Evolutionary conservation across 1,140 invertebrate genomes (phyloP).

Genomic region (Ceratina calcarata): DNA sequence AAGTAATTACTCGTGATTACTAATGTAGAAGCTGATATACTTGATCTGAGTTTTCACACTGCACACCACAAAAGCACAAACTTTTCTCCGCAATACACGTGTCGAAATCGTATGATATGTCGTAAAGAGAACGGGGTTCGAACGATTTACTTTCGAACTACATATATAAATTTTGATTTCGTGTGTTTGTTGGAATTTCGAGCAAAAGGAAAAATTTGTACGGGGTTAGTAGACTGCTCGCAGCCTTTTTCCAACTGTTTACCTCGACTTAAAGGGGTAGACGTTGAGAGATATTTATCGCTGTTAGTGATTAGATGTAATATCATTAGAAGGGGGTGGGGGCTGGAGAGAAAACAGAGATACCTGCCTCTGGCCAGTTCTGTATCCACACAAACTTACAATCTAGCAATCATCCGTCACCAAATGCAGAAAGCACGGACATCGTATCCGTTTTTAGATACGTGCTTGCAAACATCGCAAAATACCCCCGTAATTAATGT

Average conservation of each 20-base stretch:
- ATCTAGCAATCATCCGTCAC: constrained; percentile 65
- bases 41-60: constrained; percentile 29
- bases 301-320: constrained; percentile 70
- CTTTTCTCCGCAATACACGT: constrained; percentile 5
- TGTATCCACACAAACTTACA: constrained; percentile 77
- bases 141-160: neutral
- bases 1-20: neutral
- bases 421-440: constrained; percentile 49
- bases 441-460: constrained; percentile 13
- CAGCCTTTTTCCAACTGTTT: constrained; percentile 29
- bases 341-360: constrained; percentile 67
- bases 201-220: constrained; percentile 12
- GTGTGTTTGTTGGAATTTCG: neutral
- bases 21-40: neutral
- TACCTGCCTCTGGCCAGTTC: constrained; percentile 83
- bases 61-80: constrained; percentile 49
- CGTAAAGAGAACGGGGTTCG: neutral
- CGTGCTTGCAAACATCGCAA: neutral
- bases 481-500: neutral
- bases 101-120: neutral
- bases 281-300: constrained; percentile 48
- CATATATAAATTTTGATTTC: too few species aligned
- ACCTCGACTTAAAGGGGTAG: constrained; percentile 29
- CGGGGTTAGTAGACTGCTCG: constrained; percentile 47
- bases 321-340: constrained; percentile 67